Conservation (phyloP, 1,140 invertebrate species). For the Meloidogyne hapla region DNA sequence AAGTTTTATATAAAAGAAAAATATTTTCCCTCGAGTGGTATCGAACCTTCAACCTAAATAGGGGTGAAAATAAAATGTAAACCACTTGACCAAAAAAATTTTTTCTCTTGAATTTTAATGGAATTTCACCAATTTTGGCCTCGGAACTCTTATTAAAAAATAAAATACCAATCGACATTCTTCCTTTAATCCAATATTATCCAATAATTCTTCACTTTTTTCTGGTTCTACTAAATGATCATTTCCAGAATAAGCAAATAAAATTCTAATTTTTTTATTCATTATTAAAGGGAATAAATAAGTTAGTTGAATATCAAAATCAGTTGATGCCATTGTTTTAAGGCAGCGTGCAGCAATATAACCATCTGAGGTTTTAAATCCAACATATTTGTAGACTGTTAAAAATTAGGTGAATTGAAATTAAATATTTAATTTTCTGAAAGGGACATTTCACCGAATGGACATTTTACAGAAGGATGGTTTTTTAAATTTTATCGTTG, state of each 20-base stretch:
- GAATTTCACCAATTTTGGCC: too few species aligned
- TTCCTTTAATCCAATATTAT: conserved; percentile 19
- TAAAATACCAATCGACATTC: background rate
- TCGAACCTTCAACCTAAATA: background rate
- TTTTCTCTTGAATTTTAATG: too few species aligned
- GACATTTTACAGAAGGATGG: too few species aligned
- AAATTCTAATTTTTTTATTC: conserved; percentile 16
- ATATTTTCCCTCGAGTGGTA: too few species aligned
- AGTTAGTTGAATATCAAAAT: conserved; percentile 32
- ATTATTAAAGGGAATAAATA: conserved; percentile 38
- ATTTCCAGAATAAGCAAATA: conserved; percentile 39
- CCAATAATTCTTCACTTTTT: conserved; percentile 40
- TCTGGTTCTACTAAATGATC: conserved; percentile 39
- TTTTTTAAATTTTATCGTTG: too few species aligned
- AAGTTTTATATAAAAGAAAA: too few species aligned
- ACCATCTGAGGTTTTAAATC: conserved; percentile 22
- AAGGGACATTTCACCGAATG: conserved; percentile 4
- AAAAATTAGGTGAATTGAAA: background rate
- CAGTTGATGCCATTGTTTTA: conserved; percentile 25
- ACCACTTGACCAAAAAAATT: background rate
- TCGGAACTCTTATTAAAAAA: too few species aligned
- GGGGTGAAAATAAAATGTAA: conserved; percentile 27
- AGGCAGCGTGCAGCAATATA: conserved; percentile 18
- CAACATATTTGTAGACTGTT: conserved; percentile 37
- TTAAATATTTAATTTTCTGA: background rate